Conservation (phyloP, 1,140 invertebrate genomes). For the Chlorops oryzae region DNA sequence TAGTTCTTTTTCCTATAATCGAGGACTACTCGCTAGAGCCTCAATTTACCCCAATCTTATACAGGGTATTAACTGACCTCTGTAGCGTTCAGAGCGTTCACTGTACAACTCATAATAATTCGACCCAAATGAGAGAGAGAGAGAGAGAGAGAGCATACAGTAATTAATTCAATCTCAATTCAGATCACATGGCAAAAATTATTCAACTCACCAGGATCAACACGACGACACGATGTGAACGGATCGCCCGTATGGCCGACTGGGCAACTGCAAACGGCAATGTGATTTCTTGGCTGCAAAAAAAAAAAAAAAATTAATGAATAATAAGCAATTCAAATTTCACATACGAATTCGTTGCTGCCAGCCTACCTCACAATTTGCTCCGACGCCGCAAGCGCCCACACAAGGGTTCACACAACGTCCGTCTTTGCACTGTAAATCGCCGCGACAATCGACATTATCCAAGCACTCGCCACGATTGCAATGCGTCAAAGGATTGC, state of each 20-base stretch:
- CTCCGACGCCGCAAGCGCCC: slow-evolving; percentile 65
- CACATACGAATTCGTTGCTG: slow-evolving; percentile 44
- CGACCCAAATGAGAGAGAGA: no score
- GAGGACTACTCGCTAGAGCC: no score
- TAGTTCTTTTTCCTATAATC: no score
- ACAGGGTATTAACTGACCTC: no score
- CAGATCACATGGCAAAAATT: no score
- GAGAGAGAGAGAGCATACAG: no score
- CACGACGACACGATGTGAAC: slow-evolving; percentile 56
- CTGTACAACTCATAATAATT: no score
- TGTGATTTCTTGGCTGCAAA: slow-evolving; percentile 64
- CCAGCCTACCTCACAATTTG: slow-evolving; percentile 58
- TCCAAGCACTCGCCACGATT: slow-evolving; percentile 59
- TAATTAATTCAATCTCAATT: no score
- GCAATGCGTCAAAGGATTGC: slow-evolving; percentile 62
- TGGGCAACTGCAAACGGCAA: slow-evolving; percentile 77
- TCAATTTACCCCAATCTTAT: no score
- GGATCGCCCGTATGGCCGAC: slow-evolving; percentile 80
- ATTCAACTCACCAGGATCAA: slow-evolving; percentile 58
- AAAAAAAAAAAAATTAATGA: slow-evolving; percentile 30
- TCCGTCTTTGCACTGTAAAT: slow-evolving; percentile 70
- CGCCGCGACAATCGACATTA: slow-evolving; percentile 54
- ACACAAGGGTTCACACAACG: slow-evolving; percentile 72
- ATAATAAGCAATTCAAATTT: slow-evolving; percentile 45
- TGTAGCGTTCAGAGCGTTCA: no score